These are phyloP conservation scores for Eupithecia inturbata DNA, from an alignment of 2,888 invertebrate species.

Conservation along the genomic window DNA sequence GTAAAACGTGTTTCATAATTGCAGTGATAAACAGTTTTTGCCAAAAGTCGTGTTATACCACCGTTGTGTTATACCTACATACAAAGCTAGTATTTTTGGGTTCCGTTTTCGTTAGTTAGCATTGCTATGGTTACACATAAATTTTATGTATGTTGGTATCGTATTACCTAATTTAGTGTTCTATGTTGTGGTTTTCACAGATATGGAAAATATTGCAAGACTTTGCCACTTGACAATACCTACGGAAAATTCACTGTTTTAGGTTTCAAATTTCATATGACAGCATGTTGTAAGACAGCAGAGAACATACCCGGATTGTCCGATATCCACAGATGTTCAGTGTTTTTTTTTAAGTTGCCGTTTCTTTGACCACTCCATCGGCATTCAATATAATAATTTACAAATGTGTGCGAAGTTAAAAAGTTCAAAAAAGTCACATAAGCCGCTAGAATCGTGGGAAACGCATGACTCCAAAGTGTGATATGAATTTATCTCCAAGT, in stretches of 20 bases:
- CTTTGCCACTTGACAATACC: not conserved
- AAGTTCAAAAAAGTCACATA: not conserved
- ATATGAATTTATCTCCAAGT: not conserved
- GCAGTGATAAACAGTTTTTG: constrained; percentile 10
- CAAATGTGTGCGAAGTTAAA: not conserved
- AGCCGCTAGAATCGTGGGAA: constrained; percentile 27
- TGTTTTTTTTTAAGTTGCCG: constrained; percentile 13
- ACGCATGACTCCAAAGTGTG: constrained; percentile 10
- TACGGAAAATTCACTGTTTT: not conserved
- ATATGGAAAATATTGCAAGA: not conserved
- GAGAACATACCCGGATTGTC: not conserved
- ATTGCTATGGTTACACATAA: not conserved
- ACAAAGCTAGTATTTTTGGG: not conserved
- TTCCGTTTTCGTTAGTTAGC: not conserved
- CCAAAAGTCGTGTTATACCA: not conserved
- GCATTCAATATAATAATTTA: constrained; percentile 16
- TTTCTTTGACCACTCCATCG: not conserved
- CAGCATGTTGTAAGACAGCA: not conserved
- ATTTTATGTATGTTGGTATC: not conserved
- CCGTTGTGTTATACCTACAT: too few species aligned
- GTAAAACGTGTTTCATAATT: constrained; percentile 9
- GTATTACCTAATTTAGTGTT: not conserved
- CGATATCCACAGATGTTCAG: constrained; percentile 1
- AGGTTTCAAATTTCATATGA: not conserved
- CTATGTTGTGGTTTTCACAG: not conserved